phyloP scores from a whole-genome alignment of 2,888 invertebrate genomes.

The Leucoptera coffeella region DNA sequence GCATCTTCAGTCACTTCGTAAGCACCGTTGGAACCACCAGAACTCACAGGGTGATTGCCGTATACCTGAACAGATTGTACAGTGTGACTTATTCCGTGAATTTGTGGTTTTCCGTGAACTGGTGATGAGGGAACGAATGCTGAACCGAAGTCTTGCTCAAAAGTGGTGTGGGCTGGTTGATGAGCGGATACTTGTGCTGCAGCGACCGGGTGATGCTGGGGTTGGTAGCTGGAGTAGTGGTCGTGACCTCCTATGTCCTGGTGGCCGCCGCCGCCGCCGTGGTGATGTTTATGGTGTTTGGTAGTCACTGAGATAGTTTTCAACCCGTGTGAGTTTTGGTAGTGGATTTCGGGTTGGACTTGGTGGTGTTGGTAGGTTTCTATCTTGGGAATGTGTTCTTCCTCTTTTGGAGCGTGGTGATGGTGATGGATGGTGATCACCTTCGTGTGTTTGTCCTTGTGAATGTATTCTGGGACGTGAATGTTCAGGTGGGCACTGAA shows the following conservation, averaged over 20 bases:
- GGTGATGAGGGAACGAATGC: constrained; percentile 17
- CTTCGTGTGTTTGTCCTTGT: constrained; percentile 55
- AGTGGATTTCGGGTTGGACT: constrained; percentile 22
- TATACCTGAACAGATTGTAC: constrained; percentile 38
- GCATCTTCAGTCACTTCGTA: constrained; percentile 40
- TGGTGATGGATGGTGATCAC: constrained; percentile 54
- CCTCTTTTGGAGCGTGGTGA: constrained; percentile 40
- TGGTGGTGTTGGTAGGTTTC: constrained; percentile 28
- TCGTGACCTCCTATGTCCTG: no score
- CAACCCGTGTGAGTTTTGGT: no score
- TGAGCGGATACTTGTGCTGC: constrained; percentile 16
- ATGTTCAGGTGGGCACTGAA: constrained; percentile 53
- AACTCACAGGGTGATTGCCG: constrained; percentile 25
- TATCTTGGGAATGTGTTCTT: no score
- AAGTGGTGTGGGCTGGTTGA: constrained; percentile 18
- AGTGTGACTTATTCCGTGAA: constrained; percentile 24
- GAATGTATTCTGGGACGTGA: constrained; percentile 54
- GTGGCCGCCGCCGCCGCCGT: constrained; percentile 10
- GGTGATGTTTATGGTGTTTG: constrained; percentile 12
- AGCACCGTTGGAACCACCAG: constrained; percentile 8
- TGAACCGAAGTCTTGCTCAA: constrained; percentile 20
- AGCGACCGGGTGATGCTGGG: no score
- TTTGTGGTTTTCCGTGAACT: constrained; percentile 15
- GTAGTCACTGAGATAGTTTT: constrained; percentile 11
- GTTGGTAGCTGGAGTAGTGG: no score